Percentiles rank a stretch among this genome's conserved stretches.
Evolutionary conservation across 2,888 invertebrate genomes (phyloP).

Genomic region (Ophion ventricosus): DNA sequence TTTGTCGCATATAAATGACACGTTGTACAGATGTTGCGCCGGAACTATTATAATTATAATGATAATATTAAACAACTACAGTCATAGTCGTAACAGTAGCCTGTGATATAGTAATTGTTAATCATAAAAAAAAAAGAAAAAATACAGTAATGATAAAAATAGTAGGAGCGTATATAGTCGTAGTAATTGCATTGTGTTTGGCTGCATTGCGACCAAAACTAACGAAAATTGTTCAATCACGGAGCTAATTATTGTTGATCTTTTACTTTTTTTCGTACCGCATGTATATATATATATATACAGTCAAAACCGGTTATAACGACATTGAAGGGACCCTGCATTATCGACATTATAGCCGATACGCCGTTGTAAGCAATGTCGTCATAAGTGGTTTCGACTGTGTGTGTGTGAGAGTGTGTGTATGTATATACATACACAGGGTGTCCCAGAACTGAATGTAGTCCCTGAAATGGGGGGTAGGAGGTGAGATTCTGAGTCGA

Average conservation of each 20-base stretch:
- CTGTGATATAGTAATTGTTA: neutral
- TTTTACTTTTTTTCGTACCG: constrained; percentile 26
- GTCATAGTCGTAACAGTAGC: constrained; percentile 43
- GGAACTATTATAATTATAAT: constrained; percentile 47
- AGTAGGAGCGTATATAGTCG: constrained; percentile 60
- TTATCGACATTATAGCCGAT: too few relatives aligned
- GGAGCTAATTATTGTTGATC: constrained; percentile 31
- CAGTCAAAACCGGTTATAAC: too few relatives aligned
- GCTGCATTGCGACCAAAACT: constrained; percentile 72
- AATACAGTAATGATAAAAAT: constrained; percentile 61
- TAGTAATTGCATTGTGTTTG: constrained; percentile 73
- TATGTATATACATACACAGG: too few relatives aligned
- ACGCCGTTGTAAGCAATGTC: too few relatives aligned
- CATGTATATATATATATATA: constrained; percentile 12
- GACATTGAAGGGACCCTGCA: too few relatives aligned
- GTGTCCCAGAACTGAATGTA: too few relatives aligned
- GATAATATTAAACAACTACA: constrained; percentile 49
- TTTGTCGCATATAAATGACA: constrained; percentile 53
- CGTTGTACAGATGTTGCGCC: constrained; percentile 53
- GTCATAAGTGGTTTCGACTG: too few relatives aligned
- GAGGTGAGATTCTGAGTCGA: too few relatives aligned
- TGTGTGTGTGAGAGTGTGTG: too few relatives aligned
- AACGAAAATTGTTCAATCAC: constrained; percentile 51
- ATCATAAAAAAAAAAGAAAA: constrained; percentile 41
- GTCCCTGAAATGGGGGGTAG: too few relatives aligned